Percentiles rank a stretch among this genome's conserved stretches.
Conservation (phyloP, 2,113 vertebrate species). For the Daboia siamensis region DNA sequence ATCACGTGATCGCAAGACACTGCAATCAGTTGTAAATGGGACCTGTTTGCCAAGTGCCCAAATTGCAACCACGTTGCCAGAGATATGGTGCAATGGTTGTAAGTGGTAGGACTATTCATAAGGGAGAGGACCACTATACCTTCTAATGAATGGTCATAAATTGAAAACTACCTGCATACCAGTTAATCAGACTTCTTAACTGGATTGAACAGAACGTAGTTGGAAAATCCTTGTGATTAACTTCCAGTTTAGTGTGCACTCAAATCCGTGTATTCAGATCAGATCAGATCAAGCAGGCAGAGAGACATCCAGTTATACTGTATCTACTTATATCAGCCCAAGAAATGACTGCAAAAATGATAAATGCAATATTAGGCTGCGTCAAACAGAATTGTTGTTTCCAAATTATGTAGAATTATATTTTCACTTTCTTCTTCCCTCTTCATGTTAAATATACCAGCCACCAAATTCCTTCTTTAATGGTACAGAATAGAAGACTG, state of each 20-base stretch:
- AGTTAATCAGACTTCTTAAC: neutral
- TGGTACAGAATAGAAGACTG: neutral
- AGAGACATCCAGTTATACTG: no score
- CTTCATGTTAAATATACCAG: no score
- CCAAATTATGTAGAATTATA: no score
- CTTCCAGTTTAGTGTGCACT: neutral
- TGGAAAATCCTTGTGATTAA: neutral
- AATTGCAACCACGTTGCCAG: neutral
- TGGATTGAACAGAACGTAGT: neutral
- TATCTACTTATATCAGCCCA: no score
- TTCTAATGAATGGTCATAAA: neutral
- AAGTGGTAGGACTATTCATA: neutral
- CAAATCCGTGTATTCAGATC: neutral
- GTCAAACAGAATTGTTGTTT: no score
- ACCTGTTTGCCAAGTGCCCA: neutral
- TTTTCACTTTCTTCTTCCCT: no score
- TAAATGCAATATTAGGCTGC: no score
- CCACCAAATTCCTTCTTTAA: neutral
- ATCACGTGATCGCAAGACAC: neutral
- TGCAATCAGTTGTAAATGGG: neutral
- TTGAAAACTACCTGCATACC: neutral
- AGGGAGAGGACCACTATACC: neutral
- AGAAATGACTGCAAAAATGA: no score
- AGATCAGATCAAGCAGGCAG: neutral
- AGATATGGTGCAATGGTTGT: neutral